Conservation (phyloP, 2,888 invertebrate species). For the Sussaba pulchella region DNA sequence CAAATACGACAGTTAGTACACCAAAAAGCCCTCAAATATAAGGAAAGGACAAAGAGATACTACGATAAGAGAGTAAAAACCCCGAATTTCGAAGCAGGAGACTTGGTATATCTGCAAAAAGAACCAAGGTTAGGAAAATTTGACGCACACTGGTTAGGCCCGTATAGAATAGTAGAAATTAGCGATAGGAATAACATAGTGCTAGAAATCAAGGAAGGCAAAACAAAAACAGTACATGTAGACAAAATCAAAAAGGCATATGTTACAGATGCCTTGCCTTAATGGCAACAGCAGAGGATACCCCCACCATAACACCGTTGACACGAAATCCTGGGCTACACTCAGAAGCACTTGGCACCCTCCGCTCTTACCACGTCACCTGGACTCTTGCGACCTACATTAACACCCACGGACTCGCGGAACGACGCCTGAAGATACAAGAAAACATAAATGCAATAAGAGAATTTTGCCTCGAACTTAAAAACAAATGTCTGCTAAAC, state of each 20-base stretch:
- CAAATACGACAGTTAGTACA: not conserved
- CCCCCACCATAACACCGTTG: slow-evolving; percentile 6
- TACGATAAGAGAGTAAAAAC: too few species aligned
- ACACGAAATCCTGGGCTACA: slow-evolving; percentile 11
- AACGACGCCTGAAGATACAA: not conserved
- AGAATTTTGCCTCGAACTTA: not conserved
- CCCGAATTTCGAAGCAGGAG: too few species aligned
- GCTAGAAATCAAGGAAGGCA: not conserved
- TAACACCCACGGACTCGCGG: slow-evolving; percentile 10
- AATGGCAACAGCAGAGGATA: not conserved
- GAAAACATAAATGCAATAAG: not conserved
- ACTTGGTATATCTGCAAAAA: too few species aligned
- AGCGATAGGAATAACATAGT: not conserved
- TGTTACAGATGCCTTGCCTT: slow-evolving; percentile 4
- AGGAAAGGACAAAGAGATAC: slow-evolving; percentile 22
- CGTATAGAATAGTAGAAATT: too few species aligned
- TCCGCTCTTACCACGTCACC: slow-evolving; percentile 4
- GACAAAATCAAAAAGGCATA: not conserved
- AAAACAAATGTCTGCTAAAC: not conserved
- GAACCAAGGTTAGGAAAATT: too few species aligned
- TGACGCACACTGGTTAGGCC: too few species aligned
- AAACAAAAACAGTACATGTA: not conserved
- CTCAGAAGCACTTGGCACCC: not conserved
- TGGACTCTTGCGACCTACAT: slow-evolving; percentile 27
- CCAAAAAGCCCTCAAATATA: too few species aligned